Conservation (phyloP, 2,113 vertebrate species). For the Hippocampus barbouri region DNA sequence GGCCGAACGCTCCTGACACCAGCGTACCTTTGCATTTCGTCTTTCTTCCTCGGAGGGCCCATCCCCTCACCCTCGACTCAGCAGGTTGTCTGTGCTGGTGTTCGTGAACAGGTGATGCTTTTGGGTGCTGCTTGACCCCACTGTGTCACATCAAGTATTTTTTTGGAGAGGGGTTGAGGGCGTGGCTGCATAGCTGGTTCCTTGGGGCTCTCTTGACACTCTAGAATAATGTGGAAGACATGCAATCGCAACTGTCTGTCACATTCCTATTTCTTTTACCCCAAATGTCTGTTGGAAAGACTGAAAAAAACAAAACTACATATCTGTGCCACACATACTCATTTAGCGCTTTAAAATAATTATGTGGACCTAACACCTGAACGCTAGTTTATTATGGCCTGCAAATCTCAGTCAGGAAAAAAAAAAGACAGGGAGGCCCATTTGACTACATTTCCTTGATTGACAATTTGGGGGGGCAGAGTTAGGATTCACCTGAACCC, state of each 20-base stretch:
- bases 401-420: too few relatives aligned
- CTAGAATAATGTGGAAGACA: neutral
- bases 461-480: too few relatives aligned
- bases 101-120: conserved; percentile 57
- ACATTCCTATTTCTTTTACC: neutral
- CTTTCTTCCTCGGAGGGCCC: conserved; percentile 16
- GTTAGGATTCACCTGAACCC: too few relatives aligned
- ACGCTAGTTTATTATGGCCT: too few relatives aligned
- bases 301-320: neutral
- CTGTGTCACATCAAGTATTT: conserved; percentile 58
- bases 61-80: conserved; percentile 37
- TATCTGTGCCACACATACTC: neutral
- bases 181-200: conserved; percentile 13
- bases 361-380: too few relatives aligned
- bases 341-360: neutral
- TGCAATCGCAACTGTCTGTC: neutral
- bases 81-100: conserved; percentile 49
- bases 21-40: conserved; percentile 40
- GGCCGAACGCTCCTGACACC: conserved; percentile 41
- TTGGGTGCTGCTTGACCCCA: conserved; percentile 51
- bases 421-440: too few relatives aligned
- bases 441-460: too few relatives aligned
- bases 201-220: conserved; percentile 42
- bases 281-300: neutral
- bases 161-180: conserved; percentile 5